A percentile compares a stretch with the other conserved stretches of the same genome.
Conservation (phyloP, 2,113 vertebrate genomes). For the Uria lomvia region DNA sequence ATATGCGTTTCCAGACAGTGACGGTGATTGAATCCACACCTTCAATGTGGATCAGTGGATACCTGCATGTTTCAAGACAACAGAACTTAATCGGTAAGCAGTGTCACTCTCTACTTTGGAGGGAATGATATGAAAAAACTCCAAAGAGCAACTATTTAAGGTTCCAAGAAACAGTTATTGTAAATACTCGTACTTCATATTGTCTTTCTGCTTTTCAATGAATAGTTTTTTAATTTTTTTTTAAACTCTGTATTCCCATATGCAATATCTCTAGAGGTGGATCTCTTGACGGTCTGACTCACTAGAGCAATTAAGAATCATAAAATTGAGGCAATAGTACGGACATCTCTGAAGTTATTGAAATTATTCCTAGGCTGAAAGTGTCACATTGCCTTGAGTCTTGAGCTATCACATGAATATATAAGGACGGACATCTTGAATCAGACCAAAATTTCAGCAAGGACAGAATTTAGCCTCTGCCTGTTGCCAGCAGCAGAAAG, state of each 20-base stretch:
- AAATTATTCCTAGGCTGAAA: not conserved
- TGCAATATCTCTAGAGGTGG: not conserved
- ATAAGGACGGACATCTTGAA: not conserved
- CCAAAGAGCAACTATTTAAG: not conserved
- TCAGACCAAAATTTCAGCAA: not conserved
- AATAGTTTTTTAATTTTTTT: not conserved
- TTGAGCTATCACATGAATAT: not conserved
- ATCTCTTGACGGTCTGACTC: not conserved
- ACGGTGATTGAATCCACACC: not conserved
- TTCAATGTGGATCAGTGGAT: not conserved
- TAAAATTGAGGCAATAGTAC: not conserved
- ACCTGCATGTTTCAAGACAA: not conserved
- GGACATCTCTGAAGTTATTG: not conserved
- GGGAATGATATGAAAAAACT: not conserved
- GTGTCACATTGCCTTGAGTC: not conserved
- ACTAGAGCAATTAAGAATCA: not conserved
- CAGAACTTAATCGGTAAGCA: not conserved
- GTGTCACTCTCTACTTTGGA: not conserved
- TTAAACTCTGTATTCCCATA: not conserved
- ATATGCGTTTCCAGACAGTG: not conserved
- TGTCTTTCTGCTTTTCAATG: not conserved
- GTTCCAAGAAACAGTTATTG: not conserved
- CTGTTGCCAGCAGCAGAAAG: not conserved
- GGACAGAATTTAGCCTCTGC: not conserved
- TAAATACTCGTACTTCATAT: not conserved